These are phyloP conservation scores for Dastarcus helophoroides DNA, from an alignment of 2,888 invertebrate species.

Conservation along the genomic window DNA sequence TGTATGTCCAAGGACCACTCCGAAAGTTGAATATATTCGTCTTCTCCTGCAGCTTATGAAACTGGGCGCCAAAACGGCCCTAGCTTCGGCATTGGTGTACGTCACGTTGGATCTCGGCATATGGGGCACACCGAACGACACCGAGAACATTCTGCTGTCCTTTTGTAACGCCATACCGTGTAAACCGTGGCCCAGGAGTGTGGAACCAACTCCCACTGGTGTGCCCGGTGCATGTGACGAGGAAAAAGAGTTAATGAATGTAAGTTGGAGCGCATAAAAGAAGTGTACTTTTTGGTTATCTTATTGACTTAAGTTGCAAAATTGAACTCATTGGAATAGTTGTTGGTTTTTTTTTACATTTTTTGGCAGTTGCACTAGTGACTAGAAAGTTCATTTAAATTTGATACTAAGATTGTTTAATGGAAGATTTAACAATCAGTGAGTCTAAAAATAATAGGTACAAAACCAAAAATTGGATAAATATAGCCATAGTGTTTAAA, in stretches of 20 bases:
- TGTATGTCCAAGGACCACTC: conserved; percentile 23
- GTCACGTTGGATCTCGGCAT: conserved; percentile 35
- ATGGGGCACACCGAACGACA: conserved; percentile 35
- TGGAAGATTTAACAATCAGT: no score
- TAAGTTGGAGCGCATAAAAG: background rate
- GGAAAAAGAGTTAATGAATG: background rate
- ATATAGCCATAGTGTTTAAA: no score
- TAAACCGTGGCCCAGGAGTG: background rate
- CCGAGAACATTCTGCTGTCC: conserved; percentile 31
- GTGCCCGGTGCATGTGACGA: background rate
- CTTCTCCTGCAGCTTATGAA: conserved; percentile 14
- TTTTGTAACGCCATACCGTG: conserved; percentile 18
- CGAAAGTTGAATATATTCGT: conserved; percentile 2
- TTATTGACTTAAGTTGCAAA: background rate
- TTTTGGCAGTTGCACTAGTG: no score
- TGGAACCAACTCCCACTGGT: background rate
- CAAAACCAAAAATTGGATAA: no score
- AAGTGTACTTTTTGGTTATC: background rate
- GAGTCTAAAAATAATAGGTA: no score
- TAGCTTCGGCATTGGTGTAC: conserved; percentile 33
- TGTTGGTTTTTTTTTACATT: no score
- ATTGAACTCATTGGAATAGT: no score
- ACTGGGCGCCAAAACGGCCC: conserved; percentile 29
- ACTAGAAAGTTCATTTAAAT: no score
- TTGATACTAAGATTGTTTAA: no score